Conservation (phyloP, 2,113 vertebrate genomes). For the Neopipo cinnamomea region DNA sequence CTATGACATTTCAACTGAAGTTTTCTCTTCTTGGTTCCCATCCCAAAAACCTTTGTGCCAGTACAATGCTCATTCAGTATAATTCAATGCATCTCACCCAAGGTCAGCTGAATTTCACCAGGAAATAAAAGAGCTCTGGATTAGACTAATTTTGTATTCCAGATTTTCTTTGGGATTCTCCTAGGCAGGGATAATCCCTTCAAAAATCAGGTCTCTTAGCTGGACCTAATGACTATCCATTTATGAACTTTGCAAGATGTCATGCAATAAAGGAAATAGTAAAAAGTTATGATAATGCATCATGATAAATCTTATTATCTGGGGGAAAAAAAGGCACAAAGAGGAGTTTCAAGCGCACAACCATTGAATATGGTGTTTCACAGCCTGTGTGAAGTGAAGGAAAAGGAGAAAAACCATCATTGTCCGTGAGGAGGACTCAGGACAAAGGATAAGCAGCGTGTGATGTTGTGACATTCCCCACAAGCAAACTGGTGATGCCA, state of each 20-base stretch:
- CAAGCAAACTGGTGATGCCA: background rate
- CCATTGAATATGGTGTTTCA: background rate
- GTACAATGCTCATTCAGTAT: background rate
- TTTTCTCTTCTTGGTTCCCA: background rate
- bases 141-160: background rate
- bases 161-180: background rate
- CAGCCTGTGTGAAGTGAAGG: background rate
- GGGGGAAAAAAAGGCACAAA: background rate
- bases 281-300: background rate
- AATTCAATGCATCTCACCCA: rapidly evolving
- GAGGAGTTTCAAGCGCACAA: background rate
- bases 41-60: background rate
- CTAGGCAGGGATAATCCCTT: background rate
- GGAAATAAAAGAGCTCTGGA: background rate
- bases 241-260: background rate
- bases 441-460: background rate
- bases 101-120: background rate
- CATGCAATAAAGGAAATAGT: background rate
- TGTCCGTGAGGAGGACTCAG: background rate
- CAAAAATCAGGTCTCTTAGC: background rate
- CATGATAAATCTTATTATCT: background rate
- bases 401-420: background rate
- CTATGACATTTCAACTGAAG: background rate
- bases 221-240: background rate
- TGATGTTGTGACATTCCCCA: background rate